Percentiles rank a stretch among this genome's conserved stretches.
phyloP scores from a whole-genome alignment of 2,113 vertebrate species.

The Turnix velox region DNA sequence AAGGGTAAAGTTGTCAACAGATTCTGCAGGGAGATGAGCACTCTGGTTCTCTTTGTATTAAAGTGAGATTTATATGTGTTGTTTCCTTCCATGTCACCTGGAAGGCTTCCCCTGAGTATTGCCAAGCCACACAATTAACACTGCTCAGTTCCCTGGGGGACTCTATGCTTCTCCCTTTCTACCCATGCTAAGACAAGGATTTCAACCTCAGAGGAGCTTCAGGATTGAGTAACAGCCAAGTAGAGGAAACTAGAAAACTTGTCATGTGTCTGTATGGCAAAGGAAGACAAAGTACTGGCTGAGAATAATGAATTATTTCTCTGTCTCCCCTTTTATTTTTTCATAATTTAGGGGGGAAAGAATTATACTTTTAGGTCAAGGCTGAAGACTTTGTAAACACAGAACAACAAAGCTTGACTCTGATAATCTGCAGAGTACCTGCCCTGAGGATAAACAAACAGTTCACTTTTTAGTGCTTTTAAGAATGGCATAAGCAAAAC shows the following conservation, averaged over 20 bases:
- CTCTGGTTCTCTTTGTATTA: neutral
- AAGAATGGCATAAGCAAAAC: slow-evolving; percentile 5
- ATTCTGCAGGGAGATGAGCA: neutral
- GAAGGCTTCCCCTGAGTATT: slow-evolving; percentile 19
- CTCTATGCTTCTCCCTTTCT: neutral
- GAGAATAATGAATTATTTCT: slow-evolving; percentile 15
- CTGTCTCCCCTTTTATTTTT: neutral
- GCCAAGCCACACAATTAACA: slow-evolving; percentile 24
- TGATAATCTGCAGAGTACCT: slow-evolving; percentile 56
- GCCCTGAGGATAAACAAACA: slow-evolving; percentile 63
- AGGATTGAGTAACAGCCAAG: neutral
- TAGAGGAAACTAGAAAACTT: neutral
- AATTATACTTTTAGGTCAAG: slow-evolving; percentile 38
- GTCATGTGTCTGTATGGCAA: neutral
- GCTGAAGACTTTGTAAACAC: slow-evolving; percentile 19
- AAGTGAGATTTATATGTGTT: slow-evolving; percentile 37
- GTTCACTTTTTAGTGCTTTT: slow-evolving; percentile 45
- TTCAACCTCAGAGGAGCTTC: neutral
- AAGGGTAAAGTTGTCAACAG: slow-evolving; percentile 8
- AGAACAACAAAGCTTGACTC: slow-evolving; percentile 41
- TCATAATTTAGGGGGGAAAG: neutral
- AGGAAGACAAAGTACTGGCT: neutral
- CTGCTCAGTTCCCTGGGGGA: neutral
- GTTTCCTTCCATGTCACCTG: slow-evolving; percentile 40
- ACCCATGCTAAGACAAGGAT: neutral